Evolutionary conservation across 2,113 vertebrate species (phyloP).

Genomic region (Opisthocomus hoazin): DNA sequence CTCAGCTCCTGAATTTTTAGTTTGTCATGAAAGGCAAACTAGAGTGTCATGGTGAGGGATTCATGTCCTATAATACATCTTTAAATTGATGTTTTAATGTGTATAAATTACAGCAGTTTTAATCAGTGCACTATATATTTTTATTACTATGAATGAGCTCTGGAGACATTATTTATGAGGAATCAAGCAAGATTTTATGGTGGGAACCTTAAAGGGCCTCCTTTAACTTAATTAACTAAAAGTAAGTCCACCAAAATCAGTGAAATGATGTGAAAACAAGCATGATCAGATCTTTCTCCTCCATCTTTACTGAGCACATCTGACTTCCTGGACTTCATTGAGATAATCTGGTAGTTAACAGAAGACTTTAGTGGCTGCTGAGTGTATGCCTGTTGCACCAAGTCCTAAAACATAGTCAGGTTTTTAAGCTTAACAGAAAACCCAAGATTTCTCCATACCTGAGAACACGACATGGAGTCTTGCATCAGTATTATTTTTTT

Average conservation of each 20-base stretch:
- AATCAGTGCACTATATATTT: not conserved
- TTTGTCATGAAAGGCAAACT: not conserved
- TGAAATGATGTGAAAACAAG: not conserved
- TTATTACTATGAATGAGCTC: not conserved
- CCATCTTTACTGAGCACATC: not conserved
- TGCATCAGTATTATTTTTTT: fast-evolving
- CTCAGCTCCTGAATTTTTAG: not conserved
- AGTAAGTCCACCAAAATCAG: not conserved
- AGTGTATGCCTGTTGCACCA: not conserved
- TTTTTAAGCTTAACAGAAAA: not conserved
- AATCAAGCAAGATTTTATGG: constrained; percentile 6
- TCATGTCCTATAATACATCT: not conserved
- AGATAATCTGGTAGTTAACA: not conserved
- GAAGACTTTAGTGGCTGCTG: not conserved
- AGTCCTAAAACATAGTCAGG: not conserved
- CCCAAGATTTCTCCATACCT: not conserved
- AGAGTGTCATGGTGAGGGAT: not conserved
- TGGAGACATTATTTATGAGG: not conserved
- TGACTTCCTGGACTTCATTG: not conserved
- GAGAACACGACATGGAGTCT: not conserved
- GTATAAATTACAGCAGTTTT: not conserved
- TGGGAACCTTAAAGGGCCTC: not conserved
- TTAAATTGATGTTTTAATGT: not conserved
- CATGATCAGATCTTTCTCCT: not conserved
- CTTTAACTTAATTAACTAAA: not conserved